Conservation (phyloP, 2,888 invertebrate species). For the Sthenelais limicola region DNA sequence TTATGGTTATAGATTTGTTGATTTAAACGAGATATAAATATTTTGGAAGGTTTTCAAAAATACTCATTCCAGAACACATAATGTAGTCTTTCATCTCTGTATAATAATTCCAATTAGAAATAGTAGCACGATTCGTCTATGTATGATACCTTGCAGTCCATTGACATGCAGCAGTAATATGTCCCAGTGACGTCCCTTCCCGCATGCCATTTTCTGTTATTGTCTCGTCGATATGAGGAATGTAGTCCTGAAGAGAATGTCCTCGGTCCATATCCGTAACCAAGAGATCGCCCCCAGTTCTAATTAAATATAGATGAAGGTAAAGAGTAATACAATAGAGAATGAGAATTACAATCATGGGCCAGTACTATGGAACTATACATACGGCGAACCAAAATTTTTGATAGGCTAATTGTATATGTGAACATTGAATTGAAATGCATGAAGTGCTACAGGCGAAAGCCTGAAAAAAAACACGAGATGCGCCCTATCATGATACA, state of each 20-base stretch:
- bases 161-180: conserved; percentile 57
- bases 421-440: not conserved
- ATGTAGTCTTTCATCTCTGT: too few relatives aligned
- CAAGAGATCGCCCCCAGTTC: conserved; percentile 45
- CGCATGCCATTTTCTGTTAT: conserved; percentile 40
- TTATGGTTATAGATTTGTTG: too few relatives aligned
- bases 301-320: conserved; percentile 11
- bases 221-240: conserved; percentile 37
- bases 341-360: too few relatives aligned
- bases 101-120: too few relatives aligned
- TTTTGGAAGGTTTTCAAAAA: too few relatives aligned
- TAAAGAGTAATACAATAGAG: not conserved
- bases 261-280: conserved; percentile 47
- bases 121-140: too few relatives aligned
- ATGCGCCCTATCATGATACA: not conserved
- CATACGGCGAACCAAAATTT: too few relatives aligned
- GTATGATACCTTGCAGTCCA: conserved; percentile 51
- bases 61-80: too few relatives aligned
- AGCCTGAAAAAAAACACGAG: not conserved
- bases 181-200: conserved; percentile 50
- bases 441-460: not conserved
- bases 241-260: conserved; percentile 49
- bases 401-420: too few relatives aligned
- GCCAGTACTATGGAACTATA: too few relatives aligned
- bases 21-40: too few relatives aligned